Base-by-base conservation (phyloP, 2,113 vertebrate species). In the Heloderma charlesbogerti region DNA sequence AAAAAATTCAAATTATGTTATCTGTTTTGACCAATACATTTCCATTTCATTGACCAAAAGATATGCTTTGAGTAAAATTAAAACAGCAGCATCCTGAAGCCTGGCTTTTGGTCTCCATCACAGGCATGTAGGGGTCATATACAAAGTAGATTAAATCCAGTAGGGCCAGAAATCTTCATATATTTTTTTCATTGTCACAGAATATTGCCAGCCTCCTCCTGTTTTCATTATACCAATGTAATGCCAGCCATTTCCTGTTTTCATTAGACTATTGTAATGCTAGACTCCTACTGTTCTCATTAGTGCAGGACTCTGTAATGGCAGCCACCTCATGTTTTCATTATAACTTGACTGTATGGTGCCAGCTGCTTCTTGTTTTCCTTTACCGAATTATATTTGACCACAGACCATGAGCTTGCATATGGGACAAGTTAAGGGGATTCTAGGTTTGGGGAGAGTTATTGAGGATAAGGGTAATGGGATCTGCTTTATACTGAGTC, bases 171-270 rank as follows among this genome's bases (percentile, higher is more conserved):
- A 97, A 96, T 94, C 94, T 96, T 97, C 93, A 96, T 97, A 16
- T n/a, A 16, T n/a, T n/a, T 75, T 72, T 96, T 97, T 96, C 96
- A 95, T 96, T 96, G 91, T 91, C 89, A 92, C 93, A 96, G 89
- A 88, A 80, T 95, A 97, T 96, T 94, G 92, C 90, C 95, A 97
- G 82, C 96, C 96, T 96, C 97, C 98, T 97, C 97, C 97, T 97
- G 97, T 96, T 98, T 98, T 97, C 97, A 98, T 98, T 97, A 97
- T 94, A 95, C 97, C 96, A 97, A 74, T 96, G 96, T 97, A 97
- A 97, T 97, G 96, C 95, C 97, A 97, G 95, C 96, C 96, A 97
- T 98, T 98, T 98, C 97, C 98, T 98, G 96, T 98, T 98, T 98
- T 97, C 97, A 98, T 98, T 98, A 98, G 96, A 97, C 97, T 96